Conservation (phyloP, 2,113 vertebrate genomes). For the Tricholaema leucomelas region DNA sequence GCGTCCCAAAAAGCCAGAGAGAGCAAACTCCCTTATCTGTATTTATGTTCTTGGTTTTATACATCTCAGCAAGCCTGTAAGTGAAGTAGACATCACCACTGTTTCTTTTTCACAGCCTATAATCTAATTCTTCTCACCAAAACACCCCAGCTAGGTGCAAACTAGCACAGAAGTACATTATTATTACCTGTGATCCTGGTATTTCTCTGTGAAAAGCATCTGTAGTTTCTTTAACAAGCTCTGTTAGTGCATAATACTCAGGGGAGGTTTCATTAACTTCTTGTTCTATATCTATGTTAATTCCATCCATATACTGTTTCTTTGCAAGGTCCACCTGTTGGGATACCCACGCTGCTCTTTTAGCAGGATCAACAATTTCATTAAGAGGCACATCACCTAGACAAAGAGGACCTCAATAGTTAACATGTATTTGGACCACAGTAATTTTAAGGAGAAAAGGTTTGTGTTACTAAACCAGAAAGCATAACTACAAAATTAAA, state of each 20-base stretch:
- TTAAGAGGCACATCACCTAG: conserved; percentile 85
- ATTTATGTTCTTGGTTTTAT: too few relatives aligned
- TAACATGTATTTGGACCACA: neutral
- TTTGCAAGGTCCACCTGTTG: conserved; percentile 85
- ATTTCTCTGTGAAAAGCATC: conserved; percentile 90
- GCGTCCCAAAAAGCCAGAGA: too few relatives aligned
- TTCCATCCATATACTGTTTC: conserved; percentile 93
- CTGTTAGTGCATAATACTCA: conserved; percentile 88
- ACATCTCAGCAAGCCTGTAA: too few relatives aligned
- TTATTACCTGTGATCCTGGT: conserved; percentile 90
- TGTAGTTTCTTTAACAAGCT: conserved; percentile 88
- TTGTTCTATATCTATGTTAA: conserved; percentile 95
- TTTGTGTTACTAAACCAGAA: neutral
- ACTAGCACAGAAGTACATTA: neutral
- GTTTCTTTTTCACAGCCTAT: too few relatives aligned
- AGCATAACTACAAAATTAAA: neutral
- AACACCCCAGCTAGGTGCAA: too few relatives aligned
- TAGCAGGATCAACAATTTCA: conserved; percentile 79
- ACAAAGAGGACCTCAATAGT: neutral
- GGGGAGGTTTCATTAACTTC: conserved; percentile 77
- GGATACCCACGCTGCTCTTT: conserved; percentile 88
- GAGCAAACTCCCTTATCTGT: too few relatives aligned
- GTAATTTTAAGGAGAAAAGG: neutral
- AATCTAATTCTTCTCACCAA: too few relatives aligned
- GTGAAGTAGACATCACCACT: too few relatives aligned